phyloP scores from a whole-genome alignment of 2,113 vertebrate species.

The Leptodactylus fuscus region DNA sequence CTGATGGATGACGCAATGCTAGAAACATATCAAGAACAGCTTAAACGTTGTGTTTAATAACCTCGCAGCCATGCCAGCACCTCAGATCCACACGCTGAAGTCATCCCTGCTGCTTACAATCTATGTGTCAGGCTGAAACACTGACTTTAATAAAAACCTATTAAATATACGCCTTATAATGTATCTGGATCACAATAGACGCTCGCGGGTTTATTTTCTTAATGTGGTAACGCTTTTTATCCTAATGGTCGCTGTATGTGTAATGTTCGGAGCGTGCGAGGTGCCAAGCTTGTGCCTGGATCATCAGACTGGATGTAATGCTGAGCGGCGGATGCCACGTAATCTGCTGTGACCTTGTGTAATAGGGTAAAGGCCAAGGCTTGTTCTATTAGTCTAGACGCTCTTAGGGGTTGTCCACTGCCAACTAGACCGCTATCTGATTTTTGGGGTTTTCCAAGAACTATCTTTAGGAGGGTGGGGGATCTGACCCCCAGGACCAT shows the following conservation, averaged over 20 bases:
- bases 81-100: constrained; percentile 25
- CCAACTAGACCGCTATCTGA: too few relatives aligned
- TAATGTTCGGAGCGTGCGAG: not conserved
- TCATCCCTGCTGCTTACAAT: constrained; percentile 44
- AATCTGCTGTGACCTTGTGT: not conserved
- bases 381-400: too few relatives aligned
- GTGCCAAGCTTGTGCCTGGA: constrained; percentile 6
- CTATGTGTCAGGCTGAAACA: constrained; percentile 47
- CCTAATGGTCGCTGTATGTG: not conserved
- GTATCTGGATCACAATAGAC: constrained; percentile 45
- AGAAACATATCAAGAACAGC: constrained; percentile 54
- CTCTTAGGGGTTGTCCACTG: too few relatives aligned
- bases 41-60: constrained; percentile 48
- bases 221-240: not conserved
- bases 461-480: too few relatives aligned
- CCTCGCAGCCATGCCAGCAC: constrained; percentile 15
- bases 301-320: not conserved
- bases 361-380: not conserved
- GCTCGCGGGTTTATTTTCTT: constrained; percentile 15
- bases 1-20: constrained; percentile 50
- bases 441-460: too few relatives aligned
- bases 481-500: too few relatives aligned
- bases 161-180: constrained; percentile 7
- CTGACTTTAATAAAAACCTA: constrained; percentile 29
- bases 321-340: not conserved